phyloP scores from a whole-genome alignment of 1,140 invertebrate genomes.

The Heliconius hermathena region DNA sequence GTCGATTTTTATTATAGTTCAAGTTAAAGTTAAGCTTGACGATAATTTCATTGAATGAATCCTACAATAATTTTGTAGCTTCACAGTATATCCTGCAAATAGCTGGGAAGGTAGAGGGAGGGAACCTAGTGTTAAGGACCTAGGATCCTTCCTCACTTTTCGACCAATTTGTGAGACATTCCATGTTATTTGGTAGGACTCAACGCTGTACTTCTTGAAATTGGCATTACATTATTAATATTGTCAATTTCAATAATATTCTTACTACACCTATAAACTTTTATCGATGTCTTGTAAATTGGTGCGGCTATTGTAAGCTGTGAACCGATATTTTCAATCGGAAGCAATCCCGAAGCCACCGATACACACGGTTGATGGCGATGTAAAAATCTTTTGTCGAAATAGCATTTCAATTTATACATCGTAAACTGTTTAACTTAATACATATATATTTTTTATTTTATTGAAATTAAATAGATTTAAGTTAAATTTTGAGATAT shows the following conservation, averaged over 20 bases:
- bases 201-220: no score
- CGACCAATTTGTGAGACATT: no score
- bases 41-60: neutral
- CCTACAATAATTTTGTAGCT: neutral
- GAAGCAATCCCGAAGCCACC: neutral
- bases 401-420: neutral
- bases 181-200: no score
- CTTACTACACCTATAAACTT: neutral
- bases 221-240: no score
- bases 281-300: neutral
- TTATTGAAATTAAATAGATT: neutral
- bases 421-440: neutral
- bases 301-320: neutral
- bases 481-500: neutral
- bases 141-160: no score
- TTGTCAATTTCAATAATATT: no score
- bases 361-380: neutral
- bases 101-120: no score
- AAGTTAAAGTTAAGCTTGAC: neutral
- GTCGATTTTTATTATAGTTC: no score
- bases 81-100: no score
- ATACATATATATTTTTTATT: no score
- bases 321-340: slow-evolving; percentile 4
- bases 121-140: no score
- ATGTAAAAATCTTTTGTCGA: neutral